Evolutionary conservation across 2,113 vertebrate genomes (phyloP).

Genomic region (Cichladusa arquata): DNA sequence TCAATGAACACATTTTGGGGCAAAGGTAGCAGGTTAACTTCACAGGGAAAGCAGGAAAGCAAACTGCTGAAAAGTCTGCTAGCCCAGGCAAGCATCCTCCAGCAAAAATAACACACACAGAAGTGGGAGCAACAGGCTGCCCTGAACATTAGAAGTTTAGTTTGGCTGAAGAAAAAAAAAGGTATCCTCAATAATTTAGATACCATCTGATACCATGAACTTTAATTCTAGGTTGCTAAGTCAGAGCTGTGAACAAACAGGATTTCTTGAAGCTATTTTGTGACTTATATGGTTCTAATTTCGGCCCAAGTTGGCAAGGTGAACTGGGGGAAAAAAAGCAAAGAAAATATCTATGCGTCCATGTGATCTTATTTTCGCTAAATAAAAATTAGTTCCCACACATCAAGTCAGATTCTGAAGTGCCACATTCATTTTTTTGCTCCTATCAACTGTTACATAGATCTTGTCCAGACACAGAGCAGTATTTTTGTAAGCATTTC

Average conservation of each 20-base stretch:
- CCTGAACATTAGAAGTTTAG: background rate
- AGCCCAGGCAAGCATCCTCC: background rate
- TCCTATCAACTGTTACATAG: constrained; percentile 47
- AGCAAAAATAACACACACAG: background rate
- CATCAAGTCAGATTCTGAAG: constrained; percentile 25
- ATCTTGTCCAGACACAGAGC: constrained; percentile 15
- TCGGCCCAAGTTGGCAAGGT: constrained; percentile 18
- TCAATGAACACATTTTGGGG: background rate
- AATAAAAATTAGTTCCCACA: constrained; percentile 55
- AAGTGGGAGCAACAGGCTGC: background rate
- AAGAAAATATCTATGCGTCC: background rate
- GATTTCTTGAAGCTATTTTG: background rate
- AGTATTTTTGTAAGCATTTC: constrained; percentile 16
- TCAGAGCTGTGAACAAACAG: background rate
- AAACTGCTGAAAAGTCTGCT: background rate
- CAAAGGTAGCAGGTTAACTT: background rate
- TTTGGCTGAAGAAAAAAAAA: background rate
- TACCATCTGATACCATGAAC: background rate
- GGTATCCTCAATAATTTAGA: background rate
- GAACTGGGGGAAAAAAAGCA: background rate
- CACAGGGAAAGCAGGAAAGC: background rate
- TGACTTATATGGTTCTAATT: constrained; percentile 16
- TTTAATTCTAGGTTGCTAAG: constrained; percentile 30
- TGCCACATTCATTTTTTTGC: constrained; percentile 16
- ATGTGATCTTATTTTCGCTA: constrained; percentile 28